Conservation (phyloP, 1,140 invertebrate species). For the Thaumatotibia leucotreta region DNA sequence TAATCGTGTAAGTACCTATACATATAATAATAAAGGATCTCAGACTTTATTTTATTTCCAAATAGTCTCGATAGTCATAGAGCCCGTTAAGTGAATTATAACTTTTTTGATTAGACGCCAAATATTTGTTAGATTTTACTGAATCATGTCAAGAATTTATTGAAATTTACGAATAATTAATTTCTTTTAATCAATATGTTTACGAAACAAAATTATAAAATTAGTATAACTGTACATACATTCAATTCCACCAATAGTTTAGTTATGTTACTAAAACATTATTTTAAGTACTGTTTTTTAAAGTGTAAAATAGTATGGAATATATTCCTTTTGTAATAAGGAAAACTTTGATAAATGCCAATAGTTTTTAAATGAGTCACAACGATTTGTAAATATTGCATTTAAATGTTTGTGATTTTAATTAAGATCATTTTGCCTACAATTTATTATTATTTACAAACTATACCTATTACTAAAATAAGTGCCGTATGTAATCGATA, state of each 20-base stretch:
- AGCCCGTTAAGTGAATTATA: conserved; percentile 37
- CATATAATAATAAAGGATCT: conserved; percentile 54
- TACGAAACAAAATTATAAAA: conserved; percentile 26
- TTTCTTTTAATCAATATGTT: conserved; percentile 6
- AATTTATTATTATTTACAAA: conserved; percentile 40
- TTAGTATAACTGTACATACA: conserved; percentile 20
- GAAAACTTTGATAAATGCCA: conserved; percentile 28
- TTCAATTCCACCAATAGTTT: not conserved
- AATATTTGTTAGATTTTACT: conserved; percentile 63
- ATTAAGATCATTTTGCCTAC: conserved; percentile 42
- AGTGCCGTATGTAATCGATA: conserved; percentile 56
- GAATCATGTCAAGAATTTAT: conserved; percentile 3
- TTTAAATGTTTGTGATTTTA: conserved; percentile 68
- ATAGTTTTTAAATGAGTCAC: conserved; percentile 38
- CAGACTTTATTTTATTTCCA: conserved; percentile 69
- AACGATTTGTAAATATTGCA: conserved; percentile 67
- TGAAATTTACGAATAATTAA: not conserved
- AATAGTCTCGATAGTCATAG: conserved; percentile 67
- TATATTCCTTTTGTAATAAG: conserved; percentile 38
- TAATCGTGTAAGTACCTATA: conserved; percentile 19
- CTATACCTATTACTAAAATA: conserved; percentile 39
- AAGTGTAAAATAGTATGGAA: conserved; percentile 37
- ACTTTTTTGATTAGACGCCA: conserved; percentile 55
- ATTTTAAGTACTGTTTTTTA: conserved; percentile 34
- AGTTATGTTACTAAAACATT: conserved; percentile 32